Evolutionary conservation across 2,888 invertebrate species (phyloP).

Genomic region (Nymphalis polychloros): DNA sequence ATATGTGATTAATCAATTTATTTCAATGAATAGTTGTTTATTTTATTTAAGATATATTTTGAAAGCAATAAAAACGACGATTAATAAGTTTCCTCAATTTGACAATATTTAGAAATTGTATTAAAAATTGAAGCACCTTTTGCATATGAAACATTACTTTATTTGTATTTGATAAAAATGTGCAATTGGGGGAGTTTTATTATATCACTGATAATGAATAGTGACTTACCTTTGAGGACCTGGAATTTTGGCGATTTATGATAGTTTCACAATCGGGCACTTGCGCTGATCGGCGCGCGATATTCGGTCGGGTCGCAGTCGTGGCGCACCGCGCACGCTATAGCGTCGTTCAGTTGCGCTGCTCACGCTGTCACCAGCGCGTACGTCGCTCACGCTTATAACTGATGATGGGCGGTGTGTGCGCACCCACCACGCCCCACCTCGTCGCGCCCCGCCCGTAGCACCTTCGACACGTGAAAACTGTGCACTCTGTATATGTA

Average conservation of each 20-base stretch:
- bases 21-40: too few species aligned
- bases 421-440: slow-evolving; percentile 62
- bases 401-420: slow-evolving; percentile 64
- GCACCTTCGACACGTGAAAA: slow-evolving; percentile 13
- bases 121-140: too few species aligned
- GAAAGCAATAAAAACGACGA: too few species aligned
- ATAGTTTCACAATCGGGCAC: slow-evolving; percentile 16
- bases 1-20: too few species aligned
- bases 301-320: slow-evolving; percentile 42
- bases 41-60: too few species aligned
- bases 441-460: slow-evolving; percentile 56
- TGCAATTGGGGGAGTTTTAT: too few species aligned
- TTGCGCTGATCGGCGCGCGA: slow-evolving; percentile 39
- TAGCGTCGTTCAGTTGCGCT: slow-evolving; percentile 56
- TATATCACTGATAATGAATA: background rate
- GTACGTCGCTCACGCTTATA: slow-evolving; percentile 62
- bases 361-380: slow-evolving; percentile 49
- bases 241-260: slow-evolving; percentile 24
- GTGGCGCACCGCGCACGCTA: slow-evolving; percentile 45
- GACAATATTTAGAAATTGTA: too few species aligned
- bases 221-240: slow-evolving; percentile 34
- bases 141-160: too few species aligned
- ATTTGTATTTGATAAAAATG: too few species aligned
- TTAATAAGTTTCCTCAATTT: too few species aligned
- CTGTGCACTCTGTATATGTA: background rate